Base-by-base conservation (phyloP, 2,797 vertebrate genomes). In the Sebastolobus alascanus region DNA sequence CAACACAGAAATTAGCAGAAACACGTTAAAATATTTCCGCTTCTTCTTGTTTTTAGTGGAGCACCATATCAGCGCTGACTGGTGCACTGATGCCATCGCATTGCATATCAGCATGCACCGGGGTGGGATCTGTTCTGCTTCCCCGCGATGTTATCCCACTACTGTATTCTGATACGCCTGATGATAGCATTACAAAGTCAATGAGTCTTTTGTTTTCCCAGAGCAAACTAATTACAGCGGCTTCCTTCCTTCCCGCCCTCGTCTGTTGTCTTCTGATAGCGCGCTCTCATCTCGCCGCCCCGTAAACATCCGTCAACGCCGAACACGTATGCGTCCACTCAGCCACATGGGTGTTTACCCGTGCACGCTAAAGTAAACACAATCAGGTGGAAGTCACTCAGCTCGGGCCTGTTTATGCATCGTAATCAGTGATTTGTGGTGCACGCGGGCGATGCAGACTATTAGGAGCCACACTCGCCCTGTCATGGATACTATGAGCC, bases 221-320 rank as follows among this genome's bases (percentile, higher is more conserved):
- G 77, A 58, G 82, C 84, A 75, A 84, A 82, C 89, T 90, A 88
- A 93, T 95, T 85, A 84, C 70, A 2, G 25, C 68, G 0, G 56
- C 83, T 94, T 94, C 94, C 93, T 94, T 94, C 94, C 93, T 94
- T 92, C 91, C 91, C 76, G 67, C 38, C 76, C 1, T 20, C 5
- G 56, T 50, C 89, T 93, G 93, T 68, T 60, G 77, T 73, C 77
- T 18, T 22, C 90, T 84, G 94, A 94, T 94, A 93, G 84, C 14
- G 11, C 5, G 0, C 63, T 83, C 77, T 85, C 87, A 79, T 84
- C 85, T 75, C 77, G 1, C 68, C 1, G 54, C 84, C 84, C 46
- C 12, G 35, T 74, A 87, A 92, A 91, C 83, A 89, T 78, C 89
- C 69, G 64, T 73, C 73, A 50, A 6, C 83, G 61, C 20, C 67